Conservation (phyloP, 2,888 invertebrate genomes). For the Rutpela maculata region DNA sequence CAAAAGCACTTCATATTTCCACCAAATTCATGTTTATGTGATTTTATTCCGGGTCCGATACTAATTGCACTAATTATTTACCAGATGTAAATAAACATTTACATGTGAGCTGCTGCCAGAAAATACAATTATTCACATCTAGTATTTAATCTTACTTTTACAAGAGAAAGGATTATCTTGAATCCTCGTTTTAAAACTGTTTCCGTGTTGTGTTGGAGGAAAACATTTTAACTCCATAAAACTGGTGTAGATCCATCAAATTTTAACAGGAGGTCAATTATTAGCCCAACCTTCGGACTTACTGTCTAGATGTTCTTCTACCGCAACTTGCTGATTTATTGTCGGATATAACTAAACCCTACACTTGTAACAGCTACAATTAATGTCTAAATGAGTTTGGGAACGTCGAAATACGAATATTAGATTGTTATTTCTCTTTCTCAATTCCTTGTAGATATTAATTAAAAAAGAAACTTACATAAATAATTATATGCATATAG, state of each 20-base stretch:
- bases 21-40: no score
- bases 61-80: no score
- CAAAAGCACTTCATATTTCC: no score
- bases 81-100: no score
- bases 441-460: not conserved
- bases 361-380: slow-evolving; percentile 48
- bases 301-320: slow-evolving; percentile 41
- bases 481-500: not conserved
- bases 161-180: not conserved
- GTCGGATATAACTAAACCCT: slow-evolving; percentile 50
- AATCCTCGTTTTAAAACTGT: not conserved
- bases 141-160: no score
- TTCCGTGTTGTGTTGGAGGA: not conserved
- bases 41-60: no score
- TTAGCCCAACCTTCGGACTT: slow-evolving; percentile 36
- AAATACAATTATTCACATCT: no score
- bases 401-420: slow-evolving; percentile 17
- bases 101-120: no score
- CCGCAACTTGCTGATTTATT: slow-evolving; percentile 53
- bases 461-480: not conserved
- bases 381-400: slow-evolving; percentile 37
- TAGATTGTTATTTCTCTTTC: not conserved
- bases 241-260: slow-evolving; percentile 26
- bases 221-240: slow-evolving; percentile 13
- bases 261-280: slow-evolving; percentile 31